phyloP scores from a whole-genome alignment of 2,888 invertebrate species.

The Cryptus viduatorius region DNA sequence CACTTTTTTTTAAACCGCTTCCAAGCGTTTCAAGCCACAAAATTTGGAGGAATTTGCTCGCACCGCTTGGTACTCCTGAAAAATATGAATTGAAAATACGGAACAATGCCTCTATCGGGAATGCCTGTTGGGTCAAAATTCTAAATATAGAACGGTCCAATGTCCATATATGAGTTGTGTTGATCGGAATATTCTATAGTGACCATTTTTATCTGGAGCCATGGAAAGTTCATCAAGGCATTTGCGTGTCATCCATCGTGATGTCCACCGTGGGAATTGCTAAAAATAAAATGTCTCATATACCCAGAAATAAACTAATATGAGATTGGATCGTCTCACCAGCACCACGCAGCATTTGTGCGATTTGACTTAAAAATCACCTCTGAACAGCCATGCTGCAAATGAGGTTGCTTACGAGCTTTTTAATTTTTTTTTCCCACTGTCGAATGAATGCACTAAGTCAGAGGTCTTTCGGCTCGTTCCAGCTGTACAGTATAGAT shows the following conservation, averaged over 20 bases:
- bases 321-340: not conserved
- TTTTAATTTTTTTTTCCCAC: not conserved
- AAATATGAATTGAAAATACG: slow-evolving; percentile 17
- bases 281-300: too few species aligned
- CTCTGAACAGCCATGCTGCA: not conserved
- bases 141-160: too few species aligned
- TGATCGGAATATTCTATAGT: too few species aligned
- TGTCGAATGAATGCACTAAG: not conserved
- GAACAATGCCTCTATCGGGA: not conserved
- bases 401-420: not conserved
- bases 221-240: not conserved
- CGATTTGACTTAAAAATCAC: not conserved
- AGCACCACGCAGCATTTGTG: too few species aligned
- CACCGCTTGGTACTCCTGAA: not conserved
- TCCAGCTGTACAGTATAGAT: slow-evolving; percentile 25
- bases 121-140: not conserved
- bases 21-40: slow-evolving; percentile 3
- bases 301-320: not conserved
- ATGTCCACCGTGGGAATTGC: not conserved
- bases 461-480: slow-evolving; percentile 7
- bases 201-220: too few species aligned
- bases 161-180: too few species aligned
- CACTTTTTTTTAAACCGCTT: not conserved
- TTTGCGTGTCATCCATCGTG: not conserved
- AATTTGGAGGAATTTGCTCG: not conserved